phyloP scores from a whole-genome alignment of 2,888 invertebrate genomes.

The Antheraea assamensis region DNA sequence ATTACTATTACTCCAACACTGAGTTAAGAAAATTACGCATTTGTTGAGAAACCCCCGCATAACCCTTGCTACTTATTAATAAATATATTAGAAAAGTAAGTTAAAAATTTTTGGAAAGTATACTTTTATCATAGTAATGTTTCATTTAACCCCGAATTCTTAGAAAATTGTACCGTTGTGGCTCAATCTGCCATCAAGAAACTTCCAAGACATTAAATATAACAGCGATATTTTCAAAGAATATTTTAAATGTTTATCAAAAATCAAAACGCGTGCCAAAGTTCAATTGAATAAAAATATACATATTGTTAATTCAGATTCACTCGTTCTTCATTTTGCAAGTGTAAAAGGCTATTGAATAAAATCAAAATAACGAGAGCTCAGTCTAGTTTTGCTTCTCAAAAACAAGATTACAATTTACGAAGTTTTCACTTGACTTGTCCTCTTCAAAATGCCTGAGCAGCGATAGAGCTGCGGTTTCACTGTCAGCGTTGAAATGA shows the following conservation, averaged over 20 bases:
- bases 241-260: background rate
- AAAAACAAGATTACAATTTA: constrained; percentile 41
- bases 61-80: too few species aligned
- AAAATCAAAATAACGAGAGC: constrained; percentile 31
- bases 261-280: background rate
- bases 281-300: background rate
- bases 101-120: too few species aligned
- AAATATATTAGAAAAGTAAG: too few species aligned
- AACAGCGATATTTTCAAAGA: background rate
- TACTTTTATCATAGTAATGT: background rate
- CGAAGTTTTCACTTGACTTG: constrained; percentile 39
- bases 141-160: background rate
- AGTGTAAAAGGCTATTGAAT: constrained; percentile 21
- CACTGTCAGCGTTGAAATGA: background rate
- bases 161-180: background rate
- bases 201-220: background rate
- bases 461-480: constrained; percentile 18
- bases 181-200: background rate
- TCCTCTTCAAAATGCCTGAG: constrained; percentile 33
- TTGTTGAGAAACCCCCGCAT: too few species aligned
- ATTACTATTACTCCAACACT: too few species aligned
- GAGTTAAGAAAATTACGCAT: too few species aligned
- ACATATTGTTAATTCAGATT: background rate
- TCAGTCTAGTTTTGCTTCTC: constrained; percentile 33
- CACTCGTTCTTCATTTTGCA: background rate